Base-by-base conservation (phyloP, 2,113 vertebrate species). In the Percina caprodes region DNA sequence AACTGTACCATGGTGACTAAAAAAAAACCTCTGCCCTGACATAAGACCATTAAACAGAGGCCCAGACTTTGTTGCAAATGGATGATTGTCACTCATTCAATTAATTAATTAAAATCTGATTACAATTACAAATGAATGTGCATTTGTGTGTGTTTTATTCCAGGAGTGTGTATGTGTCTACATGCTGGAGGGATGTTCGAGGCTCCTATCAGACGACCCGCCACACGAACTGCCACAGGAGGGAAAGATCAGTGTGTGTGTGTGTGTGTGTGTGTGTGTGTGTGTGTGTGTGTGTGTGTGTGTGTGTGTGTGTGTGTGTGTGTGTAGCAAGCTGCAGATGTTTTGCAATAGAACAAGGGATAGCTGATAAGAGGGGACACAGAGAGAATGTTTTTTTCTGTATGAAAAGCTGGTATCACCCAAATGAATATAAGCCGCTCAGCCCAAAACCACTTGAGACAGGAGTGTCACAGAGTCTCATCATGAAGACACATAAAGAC, bases 81-180 rank as follows among this genome's bases (percentile, higher is more conserved):
- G 12, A 83, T 58, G 66, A 69, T 90, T 63, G 63, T 86, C 45
- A 16, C 63, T 81, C 52, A 75, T 85, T 80, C 65, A 49, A 70
- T 67, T 18, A 45, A 70, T 67, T 18, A 79, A 86, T 84, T 71
- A 79, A 23, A 70, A 69, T 62, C 30, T 11, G 60, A 84, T 89
- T 81, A 74, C 73, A 80, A 48, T 68, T 59, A 72, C 67, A 77
- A 78, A 46, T 74, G 39, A 84, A 48, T 52, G 61, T 74, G 66
- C 12, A 14, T 59, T 35, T 63, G 26, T 72, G 55, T 45, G 84
- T 77, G 74, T 66, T 69, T 77, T 26, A 33, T 90, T 84, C 9
- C 90, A 99, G 98, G 97, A 98, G 89, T 96, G 96, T 0, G 94
- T 97, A 49, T 97, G 95, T 15, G 91, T 97, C 88, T 99, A 98